A percentile compares a stretch with the other conserved stretches of the same genome.
Evolutionary conservation across 1,140 invertebrate genomes (phyloP).

Genomic region (Scaptodrosophila lebanonensis): DNA sequence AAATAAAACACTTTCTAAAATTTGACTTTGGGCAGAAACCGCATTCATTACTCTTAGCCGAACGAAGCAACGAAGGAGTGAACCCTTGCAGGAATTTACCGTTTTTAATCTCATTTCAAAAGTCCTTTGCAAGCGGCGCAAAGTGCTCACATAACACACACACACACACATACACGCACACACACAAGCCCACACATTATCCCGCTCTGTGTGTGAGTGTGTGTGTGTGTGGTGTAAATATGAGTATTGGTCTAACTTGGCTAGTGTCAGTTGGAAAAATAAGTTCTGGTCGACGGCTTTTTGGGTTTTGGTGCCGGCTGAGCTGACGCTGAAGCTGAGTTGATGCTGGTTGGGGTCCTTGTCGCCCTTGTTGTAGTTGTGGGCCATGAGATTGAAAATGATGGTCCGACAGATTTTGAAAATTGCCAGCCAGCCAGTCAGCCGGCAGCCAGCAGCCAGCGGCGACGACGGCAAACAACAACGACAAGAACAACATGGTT

Average conservation of each 20-base stretch:
- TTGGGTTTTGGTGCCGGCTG: constrained; percentile 15
- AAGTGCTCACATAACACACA: too few species aligned
- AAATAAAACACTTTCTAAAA: constrained; percentile 76
- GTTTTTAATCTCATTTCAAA: constrained; percentile 75
- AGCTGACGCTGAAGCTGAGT: too few species aligned
- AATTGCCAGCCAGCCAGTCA: constrained; percentile 42
- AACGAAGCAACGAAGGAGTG: constrained; percentile 29
- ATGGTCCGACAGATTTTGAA: constrained; percentile 71
- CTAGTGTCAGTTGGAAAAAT: constrained; percentile 69
- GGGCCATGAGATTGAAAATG: constrained; percentile 59
- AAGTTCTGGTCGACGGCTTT: constrained; percentile 56
- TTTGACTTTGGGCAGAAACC: constrained; percentile 75
- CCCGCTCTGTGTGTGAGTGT: constrained; percentile 8
- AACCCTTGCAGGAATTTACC: constrained; percentile 72
- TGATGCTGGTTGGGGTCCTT: neutral
- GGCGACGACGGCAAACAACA: neutral
- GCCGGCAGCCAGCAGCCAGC: constrained; percentile 1
- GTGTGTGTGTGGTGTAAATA: constrained; percentile 62
- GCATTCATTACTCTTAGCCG: constrained; percentile 75
- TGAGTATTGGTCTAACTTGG: constrained; percentile 69
- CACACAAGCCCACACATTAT: too few species aligned
- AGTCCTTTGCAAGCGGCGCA: constrained; percentile 53
- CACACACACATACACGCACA: constrained; percentile 10
- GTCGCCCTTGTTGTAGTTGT: constrained; percentile 1
- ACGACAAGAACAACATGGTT: neutral